These are phyloP conservation scores for Mohoua ochrocephala DNA, from an alignment of 2,113 vertebrate genomes.

Conservation along the genomic window DNA sequence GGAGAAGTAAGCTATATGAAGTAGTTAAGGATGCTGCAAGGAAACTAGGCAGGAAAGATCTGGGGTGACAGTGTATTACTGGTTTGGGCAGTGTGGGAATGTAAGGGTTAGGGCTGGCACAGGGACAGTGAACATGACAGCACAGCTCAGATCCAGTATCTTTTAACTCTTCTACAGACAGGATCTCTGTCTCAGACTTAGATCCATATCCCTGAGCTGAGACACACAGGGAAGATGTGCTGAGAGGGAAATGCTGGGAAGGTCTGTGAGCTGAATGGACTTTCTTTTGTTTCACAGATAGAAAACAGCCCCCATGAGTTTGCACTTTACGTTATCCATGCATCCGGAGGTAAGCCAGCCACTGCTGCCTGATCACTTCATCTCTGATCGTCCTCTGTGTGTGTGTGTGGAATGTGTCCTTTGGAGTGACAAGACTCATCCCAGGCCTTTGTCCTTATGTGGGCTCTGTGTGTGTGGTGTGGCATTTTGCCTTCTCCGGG, in stretches of 20 bases:
- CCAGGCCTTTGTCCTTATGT: not conserved
- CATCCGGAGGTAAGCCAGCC: conserved; percentile 81
- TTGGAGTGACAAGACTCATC: too few relatives aligned
- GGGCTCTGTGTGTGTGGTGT: not conserved
- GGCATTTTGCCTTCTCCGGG: not conserved
- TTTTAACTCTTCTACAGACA: too few relatives aligned
- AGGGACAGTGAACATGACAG: not conserved
- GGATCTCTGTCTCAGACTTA: not conserved
- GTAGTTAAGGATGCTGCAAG: not conserved
- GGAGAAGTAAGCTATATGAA: not conserved
- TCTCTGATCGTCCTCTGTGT: not conserved
- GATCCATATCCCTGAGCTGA: not conserved
- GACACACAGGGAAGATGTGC: not conserved
- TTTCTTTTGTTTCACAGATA: conserved; percentile 72
- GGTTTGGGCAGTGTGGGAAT: not conserved
- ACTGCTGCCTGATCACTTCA: not conserved
- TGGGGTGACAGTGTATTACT: too few relatives aligned
- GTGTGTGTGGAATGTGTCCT: not conserved
- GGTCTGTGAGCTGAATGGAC: not conserved
- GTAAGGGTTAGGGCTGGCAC: not conserved
- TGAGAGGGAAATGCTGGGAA: not conserved
- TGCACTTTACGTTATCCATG: conserved; percentile 87
- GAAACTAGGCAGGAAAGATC: not conserved
- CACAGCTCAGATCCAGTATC: not conserved
- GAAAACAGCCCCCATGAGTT: conserved; percentile 89